phyloP scores from a whole-genome alignment of 2,113 vertebrate species.

The Anhinga rufa region DNA sequence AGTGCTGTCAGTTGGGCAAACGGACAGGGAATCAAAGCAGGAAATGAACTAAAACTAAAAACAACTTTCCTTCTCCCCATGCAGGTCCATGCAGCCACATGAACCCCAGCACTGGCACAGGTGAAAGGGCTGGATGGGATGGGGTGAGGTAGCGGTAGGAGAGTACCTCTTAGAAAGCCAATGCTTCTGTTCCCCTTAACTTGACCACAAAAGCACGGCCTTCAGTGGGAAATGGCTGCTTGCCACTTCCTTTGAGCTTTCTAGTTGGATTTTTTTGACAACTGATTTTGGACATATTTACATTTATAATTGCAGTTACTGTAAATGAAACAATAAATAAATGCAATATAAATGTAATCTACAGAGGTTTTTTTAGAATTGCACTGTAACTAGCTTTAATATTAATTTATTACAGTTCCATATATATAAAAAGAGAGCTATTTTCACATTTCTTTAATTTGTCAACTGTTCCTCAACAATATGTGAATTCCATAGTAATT shows the following conservation, averaged over 20 bases:
- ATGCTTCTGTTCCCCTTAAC: background rate
- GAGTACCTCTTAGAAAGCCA: background rate
- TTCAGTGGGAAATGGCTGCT: background rate
- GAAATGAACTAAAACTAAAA: background rate
- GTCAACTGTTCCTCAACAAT: conserved; percentile 1
- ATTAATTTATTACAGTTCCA: conserved; percentile 51
- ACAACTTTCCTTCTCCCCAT: background rate
- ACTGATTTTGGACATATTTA: background rate
- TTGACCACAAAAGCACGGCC: background rate
- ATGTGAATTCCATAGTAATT: background rate
- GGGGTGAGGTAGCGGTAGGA: background rate
- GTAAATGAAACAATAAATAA: conserved; percentile 9
- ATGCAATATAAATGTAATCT: conserved; percentile 57
- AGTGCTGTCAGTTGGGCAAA: background rate
- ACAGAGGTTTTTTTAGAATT: background rate
- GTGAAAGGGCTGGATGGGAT: background rate
- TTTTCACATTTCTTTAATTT: conserved; percentile 43
- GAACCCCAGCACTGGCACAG: background rate
- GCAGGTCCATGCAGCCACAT: background rate
- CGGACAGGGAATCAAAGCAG: background rate
- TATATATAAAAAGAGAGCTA: conserved; percentile 27
- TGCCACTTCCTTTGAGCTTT: background rate
- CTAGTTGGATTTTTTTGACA: background rate
- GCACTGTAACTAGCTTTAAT: conserved; percentile 16
- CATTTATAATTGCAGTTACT: conserved; percentile 54